Evolutionary conservation across 1,140 invertebrate species (phyloP), one percentile per base, ranked within the genome.

Genomic region (Drosophila elegans): DNA sequence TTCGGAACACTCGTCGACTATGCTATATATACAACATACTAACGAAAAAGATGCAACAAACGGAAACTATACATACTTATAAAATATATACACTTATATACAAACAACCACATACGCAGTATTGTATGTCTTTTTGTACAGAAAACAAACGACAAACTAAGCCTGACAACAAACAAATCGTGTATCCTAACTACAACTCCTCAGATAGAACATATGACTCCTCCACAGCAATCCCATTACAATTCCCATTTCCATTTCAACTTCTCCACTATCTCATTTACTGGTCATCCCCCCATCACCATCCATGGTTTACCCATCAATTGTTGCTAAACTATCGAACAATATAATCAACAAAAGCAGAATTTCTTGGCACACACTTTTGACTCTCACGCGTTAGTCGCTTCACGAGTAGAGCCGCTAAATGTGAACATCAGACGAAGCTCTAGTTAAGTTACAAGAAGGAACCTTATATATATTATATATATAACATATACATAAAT

Each of bases 51-150:
- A 64, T 41, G 63, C 63, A 73, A 76, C 49, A 55, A 71, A 34
- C 39, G 29, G 48, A 42, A 52, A 81, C 74, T 83, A 83, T 75
- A 78, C 63, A 76, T 69, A 81, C 66, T 63, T 62, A 68, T 54
- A 78, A 38, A 66, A 78, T 69, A 84, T 69, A 84, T 72, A 88
- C 78, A 89, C 74, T 73, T 75, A 89, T 69, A 77, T 83, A 89
- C 86, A 86, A 83, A 76, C 79, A 88, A 89, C 62, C 76, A 74
- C 84, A 89, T 88, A 88, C 84, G 68, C 84, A 73, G 71, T 86
- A 86, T 86, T 88, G 82, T 88, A 86, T 86, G 83, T 88, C 77
- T 81, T 74, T 84, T 72, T 86, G 82, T 86, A 85, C 81, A 85
- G 81, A 63, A 46, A 74, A 51, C 69, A 74, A 72, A 63, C 59